These are phyloP conservation scores for Oreortyx pictus DNA, from an alignment of 2,797 vertebrate genomes.

Conservation along the genomic window DNA sequence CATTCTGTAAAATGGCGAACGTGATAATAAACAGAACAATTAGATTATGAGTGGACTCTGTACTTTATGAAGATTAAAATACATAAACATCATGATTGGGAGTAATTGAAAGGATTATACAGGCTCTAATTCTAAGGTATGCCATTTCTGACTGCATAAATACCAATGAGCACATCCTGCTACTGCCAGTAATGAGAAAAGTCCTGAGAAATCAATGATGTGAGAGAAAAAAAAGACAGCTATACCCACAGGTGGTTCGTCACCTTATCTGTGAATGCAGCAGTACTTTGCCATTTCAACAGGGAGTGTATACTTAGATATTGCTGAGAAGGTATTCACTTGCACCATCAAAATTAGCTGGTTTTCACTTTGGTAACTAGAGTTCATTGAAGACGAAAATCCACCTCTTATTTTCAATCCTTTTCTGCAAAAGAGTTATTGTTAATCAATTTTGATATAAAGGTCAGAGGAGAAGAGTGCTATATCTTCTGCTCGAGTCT, in stretches of 20 bases:
- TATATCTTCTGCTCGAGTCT: constrained; percentile 9
- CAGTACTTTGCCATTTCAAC: not conserved
- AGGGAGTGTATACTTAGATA: not conserved
- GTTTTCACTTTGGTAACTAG: not conserved
- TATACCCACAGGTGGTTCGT: not conserved
- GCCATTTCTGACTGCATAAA: constrained; percentile 17
- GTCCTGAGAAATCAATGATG: not conserved
- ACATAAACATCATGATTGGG: constrained; percentile 24
- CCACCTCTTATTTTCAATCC: constrained; percentile 48
- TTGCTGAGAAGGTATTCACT: not conserved
- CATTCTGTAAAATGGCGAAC: constrained; percentile 30
- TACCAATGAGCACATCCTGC: not conserved
- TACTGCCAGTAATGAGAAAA: not conserved
- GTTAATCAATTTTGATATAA: constrained; percentile 66
- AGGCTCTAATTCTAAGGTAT: not conserved
- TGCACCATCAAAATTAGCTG: not conserved
- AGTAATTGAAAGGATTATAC: constrained; percentile 30
- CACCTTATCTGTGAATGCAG: not conserved
- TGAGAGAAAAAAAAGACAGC: not conserved
- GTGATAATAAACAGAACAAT: constrained; percentile 35
- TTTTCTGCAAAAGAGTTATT: constrained; percentile 54
- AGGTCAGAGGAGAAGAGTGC: constrained; percentile 49
- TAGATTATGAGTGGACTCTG: constrained; percentile 37
- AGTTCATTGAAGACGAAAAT: constrained; percentile 43
- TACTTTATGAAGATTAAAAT: constrained; percentile 46